Evolutionary conservation across 2,113 vertebrate genomes (phyloP).

Genomic region (Amazona guildingii): DNA sequence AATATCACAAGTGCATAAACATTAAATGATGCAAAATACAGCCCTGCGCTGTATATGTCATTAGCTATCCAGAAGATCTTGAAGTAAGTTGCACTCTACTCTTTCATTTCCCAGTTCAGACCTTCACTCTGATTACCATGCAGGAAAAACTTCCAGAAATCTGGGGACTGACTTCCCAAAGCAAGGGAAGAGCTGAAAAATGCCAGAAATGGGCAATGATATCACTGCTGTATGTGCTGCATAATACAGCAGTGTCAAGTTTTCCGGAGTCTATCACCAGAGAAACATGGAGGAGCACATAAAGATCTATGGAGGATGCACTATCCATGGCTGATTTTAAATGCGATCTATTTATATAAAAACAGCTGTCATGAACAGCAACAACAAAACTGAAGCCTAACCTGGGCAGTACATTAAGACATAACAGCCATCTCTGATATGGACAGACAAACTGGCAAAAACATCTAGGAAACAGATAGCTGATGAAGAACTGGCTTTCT

Average conservation of each 20-base stretch:
- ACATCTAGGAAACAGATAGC: not conserved
- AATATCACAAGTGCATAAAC: not conserved
- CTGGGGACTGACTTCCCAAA: not conserved
- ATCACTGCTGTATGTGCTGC: not conserved
- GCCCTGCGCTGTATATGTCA: not conserved
- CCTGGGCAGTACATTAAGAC: not conserved
- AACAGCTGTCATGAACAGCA: not conserved
- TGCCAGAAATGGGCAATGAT: not conserved
- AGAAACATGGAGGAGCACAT: not conserved
- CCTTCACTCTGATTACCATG: not conserved
- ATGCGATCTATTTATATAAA: not conserved
- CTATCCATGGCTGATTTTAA: not conserved
- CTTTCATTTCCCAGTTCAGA: not conserved
- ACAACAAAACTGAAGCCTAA: not conserved
- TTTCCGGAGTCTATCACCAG: not conserved
- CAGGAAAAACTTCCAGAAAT: not conserved
- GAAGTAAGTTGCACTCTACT: rapidly evolving
- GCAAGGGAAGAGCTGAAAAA: not conserved
- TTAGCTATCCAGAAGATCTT: not conserved
- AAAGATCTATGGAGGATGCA: not conserved
- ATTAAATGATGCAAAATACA: not conserved
- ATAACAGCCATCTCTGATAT: not conserved
- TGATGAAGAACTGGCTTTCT: not conserved
- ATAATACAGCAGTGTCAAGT: not conserved
- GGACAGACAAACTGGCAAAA: not conserved